Percentiles rank a stretch among this genome's conserved stretches.
Evolutionary conservation across 1,140 invertebrate genomes (phyloP).

Genomic region (Cydia strobilella): DNA sequence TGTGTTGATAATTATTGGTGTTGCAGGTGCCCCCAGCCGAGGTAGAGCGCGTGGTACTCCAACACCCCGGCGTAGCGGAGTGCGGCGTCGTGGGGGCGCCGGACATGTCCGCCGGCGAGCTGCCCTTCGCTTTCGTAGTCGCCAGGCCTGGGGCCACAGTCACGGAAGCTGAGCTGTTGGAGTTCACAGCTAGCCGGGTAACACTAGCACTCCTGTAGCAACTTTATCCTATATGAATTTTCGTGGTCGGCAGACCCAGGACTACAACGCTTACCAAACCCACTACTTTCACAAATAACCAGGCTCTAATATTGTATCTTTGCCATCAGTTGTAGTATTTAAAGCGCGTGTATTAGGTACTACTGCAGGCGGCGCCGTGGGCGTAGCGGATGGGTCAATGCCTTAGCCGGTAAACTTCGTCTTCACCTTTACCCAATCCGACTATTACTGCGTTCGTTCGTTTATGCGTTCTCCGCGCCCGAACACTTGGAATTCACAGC

Average conservation of each 20-base stretch:
- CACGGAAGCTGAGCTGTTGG: slow-evolving; percentile 33
- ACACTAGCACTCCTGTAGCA: background rate
- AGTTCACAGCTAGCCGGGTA: slow-evolving; percentile 5
- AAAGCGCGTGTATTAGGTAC: no score
- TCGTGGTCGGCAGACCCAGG: slow-evolving; percentile 78
- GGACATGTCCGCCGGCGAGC: slow-evolving; percentile 82
- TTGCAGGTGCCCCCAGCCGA: background rate
- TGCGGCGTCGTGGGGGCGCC: slow-evolving; percentile 84
- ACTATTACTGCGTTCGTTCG: no score
- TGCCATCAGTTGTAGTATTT: no score
- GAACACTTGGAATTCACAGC: no score
- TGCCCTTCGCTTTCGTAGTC: slow-evolving; percentile 84
- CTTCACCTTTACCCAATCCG: no score
- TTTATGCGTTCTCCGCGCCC: no score
- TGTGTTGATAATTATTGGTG: slow-evolving; percentile 80
- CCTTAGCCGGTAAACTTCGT: no score
- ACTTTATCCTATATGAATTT: slow-evolving; percentile 67
- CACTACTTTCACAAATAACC: no score
- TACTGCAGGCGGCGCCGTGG: no score
- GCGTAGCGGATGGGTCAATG: no score
- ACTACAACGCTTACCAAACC: slow-evolving; percentile 50
- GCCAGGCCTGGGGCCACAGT: slow-evolving; percentile 65
- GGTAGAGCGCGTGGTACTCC: slow-evolving; percentile 39
- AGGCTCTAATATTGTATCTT: no score
- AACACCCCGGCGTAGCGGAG: slow-evolving; percentile 82